Base-by-base conservation (phyloP, 2,797 vertebrate species). In the Amphiprion clarkii region DNA sequence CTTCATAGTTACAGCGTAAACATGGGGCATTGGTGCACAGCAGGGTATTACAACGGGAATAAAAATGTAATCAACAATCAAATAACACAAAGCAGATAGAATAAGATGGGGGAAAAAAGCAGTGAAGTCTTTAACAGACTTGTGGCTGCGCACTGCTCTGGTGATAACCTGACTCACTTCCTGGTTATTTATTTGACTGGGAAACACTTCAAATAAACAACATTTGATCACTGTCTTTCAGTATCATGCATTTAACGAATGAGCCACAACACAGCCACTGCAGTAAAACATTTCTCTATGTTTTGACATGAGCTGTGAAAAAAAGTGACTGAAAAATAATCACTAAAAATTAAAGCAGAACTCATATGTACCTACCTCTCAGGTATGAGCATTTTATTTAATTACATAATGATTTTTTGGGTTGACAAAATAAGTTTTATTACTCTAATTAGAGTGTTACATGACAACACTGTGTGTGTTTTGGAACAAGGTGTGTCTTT, bases 401-500 rank as follows among this genome's bases (percentile, higher is more conserved):
- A 46, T 46, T n/a, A n/a, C 6, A 7, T 19, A 39, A 48, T 48
- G 44, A 48, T 17, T 19, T 16, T 17, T 48, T 48, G 48, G n/a
- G 25, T n/a, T 33, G 7, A 19, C 16, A 33, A 56, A 31, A 21
- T 10, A 51, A 51, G 8, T 27, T 27, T 27, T 3, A 27, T 27
- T 2, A 4, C 40, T 64, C 10, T 16, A 8, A 19, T 51, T 2
- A 5, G 3, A 33, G 11, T 9, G 21, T 54, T 67, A 51, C 48
- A 52, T 27, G 63, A 74, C 40, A 53, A 7, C n/a, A 17, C 21
- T 11, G 11, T 40, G 23, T 67, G n/a, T 48, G 16, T 46, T 17
- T 62, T 74, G 71, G 75, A 84, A 82, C 58, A 56, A 33, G 83
- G 72, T 69, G 89, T 71, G 74, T 74, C 67, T 66, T 51, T 44